Base-by-base conservation (phyloP, 2,113 vertebrate species). In the Barnardius zonarius region DNA sequence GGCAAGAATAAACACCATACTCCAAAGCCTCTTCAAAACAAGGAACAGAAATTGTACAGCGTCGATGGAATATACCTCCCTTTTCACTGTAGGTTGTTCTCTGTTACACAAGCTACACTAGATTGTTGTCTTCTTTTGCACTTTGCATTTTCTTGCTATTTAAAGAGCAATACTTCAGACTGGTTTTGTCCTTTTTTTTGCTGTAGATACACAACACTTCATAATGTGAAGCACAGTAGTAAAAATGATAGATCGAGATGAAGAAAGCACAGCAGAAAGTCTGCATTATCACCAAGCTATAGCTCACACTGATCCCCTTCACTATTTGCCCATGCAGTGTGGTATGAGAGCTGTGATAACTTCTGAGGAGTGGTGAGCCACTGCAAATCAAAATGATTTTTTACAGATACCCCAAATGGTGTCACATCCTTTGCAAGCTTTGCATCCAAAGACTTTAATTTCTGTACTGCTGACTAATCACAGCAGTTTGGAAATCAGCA, bases 241-340 rank as follows among this genome's bases (percentile, higher is more conserved):
- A 70, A 85, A 87, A 83, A 62, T 0, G 8, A 49, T 52, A 0
- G 0, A 37, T 24, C 5, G 43, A 13, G n/a, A 80, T 24, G 72
- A 90, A 69, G 61, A 77, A 85, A 90, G 15, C 54, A 55, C 23
- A 76, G 24, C 41, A 64, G 27, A 16, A 57, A 77, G 44, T 62
- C 10, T 75, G 51, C 28, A 17, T 18, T 11, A 63, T 37, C 17
- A 48, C n/a, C 44, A 86, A 41, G 17, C 24, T 77, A 59, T 44
- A 84, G 39, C 28, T 80, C 49, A 46, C 24, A 16, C 2, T 7
- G 10, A 44, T 39, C 17, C 46, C 46, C 30, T 63, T 67, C 59
- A 12, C 33, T 59, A 3, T 72, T 51, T 68, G 48, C 35, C 17
- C 5, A 4, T 24, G 57, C 12, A 48, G 51, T 59, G n/a, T 43